phyloP scores from a whole-genome alignment of 1,140 invertebrate species.

The Caenorhabditis briggsae region DNA sequence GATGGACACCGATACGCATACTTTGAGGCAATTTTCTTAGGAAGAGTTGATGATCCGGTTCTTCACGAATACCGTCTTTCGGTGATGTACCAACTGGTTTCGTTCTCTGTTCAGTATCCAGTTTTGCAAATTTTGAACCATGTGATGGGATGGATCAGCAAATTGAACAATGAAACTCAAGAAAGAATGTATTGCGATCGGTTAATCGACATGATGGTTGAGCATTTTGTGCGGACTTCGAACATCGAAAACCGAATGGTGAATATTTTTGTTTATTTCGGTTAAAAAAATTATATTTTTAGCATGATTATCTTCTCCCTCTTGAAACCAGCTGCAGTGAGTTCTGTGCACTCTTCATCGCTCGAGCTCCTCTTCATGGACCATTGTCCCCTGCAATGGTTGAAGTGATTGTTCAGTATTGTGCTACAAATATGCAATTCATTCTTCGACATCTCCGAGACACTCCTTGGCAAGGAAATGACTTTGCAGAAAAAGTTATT shows the following conservation, averaged over 20 bases:
- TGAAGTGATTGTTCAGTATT: neutral
- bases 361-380: neutral
- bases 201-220: slow-evolving; percentile 52
- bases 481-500: slow-evolving; percentile 35
- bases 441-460: slow-evolving; percentile 26
- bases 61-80: slow-evolving; percentile 58
- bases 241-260: slow-evolving; percentile 9
- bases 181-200: slow-evolving; percentile 43
- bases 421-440: slow-evolving; percentile 7
- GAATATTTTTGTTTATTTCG: neutral
- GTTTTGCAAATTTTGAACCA: slow-evolving; percentile 56
- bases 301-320: slow-evolving; percentile 54
- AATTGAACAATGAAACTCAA: neutral
- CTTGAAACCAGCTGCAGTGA: slow-evolving; percentile 41
- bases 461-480: slow-evolving; percentile 13
- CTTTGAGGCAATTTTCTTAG: slow-evolving; percentile 61
- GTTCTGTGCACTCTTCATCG: slow-evolving; percentile 55
- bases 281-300: neutral
- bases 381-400: neutral
- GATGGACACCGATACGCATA: slow-evolving; percentile 57
- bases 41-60: slow-evolving; percentile 33
- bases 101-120: slow-evolving; percentile 53
- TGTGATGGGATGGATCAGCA: slow-evolving; percentile 28
- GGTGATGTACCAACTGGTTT: slow-evolving; percentile 54
- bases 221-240: slow-evolving; percentile 53